A percentile compares a stretch with the other conserved stretches of the same genome.
phyloP scores from a whole-genome alignment of 2,797 vertebrate genomes.

The Leptodactylus fallax region DNA sequence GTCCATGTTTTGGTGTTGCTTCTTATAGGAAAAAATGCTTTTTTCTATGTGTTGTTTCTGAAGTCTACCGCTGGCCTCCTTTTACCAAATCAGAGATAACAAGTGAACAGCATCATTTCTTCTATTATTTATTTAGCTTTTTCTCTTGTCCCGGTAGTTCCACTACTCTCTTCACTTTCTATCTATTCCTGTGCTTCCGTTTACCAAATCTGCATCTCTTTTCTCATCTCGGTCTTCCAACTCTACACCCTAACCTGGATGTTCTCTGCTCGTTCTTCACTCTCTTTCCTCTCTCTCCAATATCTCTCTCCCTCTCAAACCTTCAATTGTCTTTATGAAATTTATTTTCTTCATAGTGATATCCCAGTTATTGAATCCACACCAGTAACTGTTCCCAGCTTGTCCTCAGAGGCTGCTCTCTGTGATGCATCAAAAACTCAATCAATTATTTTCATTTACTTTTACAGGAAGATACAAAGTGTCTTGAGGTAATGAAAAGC shows the following conservation, averaged over 20 bases:
- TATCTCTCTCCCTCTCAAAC: neutral
- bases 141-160: too few species aligned
- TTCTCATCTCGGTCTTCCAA: neutral
- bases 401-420: constrained; percentile 6
- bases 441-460: constrained; percentile 39
- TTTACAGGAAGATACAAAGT: constrained; percentile 15
- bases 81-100: too few species aligned
- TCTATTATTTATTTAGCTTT: too few species aligned
- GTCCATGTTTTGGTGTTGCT: too few species aligned
- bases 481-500: constrained; percentile 17
- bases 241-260: too few species aligned
- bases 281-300: too few species aligned
- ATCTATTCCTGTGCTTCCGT: neutral
- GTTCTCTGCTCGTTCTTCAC: neutral
- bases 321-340: neutral
- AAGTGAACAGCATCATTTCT: too few species aligned
- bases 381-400: neutral
- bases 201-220: neutral
- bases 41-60: too few species aligned
- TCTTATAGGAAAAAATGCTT: too few species aligned
- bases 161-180: neutral
- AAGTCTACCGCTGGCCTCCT: too few species aligned
- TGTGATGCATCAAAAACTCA: neutral
- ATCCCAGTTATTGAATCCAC: neutral
- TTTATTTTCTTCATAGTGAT: neutral